These are phyloP conservation scores for Agrochola circellaris DNA, from an alignment of 2,888 invertebrate genomes.

Conservation along the genomic window DNA sequence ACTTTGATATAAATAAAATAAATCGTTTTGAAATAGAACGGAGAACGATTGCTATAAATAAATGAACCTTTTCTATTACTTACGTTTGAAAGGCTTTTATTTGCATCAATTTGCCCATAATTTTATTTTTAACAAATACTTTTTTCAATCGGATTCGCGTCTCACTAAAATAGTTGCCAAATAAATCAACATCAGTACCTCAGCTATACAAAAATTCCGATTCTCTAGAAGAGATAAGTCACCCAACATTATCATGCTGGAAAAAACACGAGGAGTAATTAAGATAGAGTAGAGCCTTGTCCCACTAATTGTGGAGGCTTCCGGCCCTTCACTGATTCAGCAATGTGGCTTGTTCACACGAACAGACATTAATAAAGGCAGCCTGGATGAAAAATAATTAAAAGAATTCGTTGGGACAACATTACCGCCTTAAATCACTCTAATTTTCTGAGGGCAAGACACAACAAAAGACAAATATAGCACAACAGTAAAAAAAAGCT, in stretches of 20 bases:
- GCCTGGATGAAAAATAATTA: conserved; percentile 34
- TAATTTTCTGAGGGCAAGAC: conserved; percentile 16
- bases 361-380: conserved; percentile 23
- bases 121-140: neutral
- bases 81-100: conserved; percentile 27
- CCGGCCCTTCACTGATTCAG: conserved; percentile 54
- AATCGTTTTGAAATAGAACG: neutral
- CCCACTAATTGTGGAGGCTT: conserved; percentile 51
- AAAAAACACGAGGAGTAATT: conserved; percentile 58
- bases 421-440: conserved; percentile 22
- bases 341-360: conserved; percentile 53
- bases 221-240: conserved; percentile 41
- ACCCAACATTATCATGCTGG: conserved; percentile 30
- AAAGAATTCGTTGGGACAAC: conserved; percentile 30
- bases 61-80: neutral
- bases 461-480: neutral
- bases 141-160: neutral
- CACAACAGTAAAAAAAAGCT: neutral
- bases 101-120: conserved; percentile 11
- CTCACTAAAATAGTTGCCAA: neutral
- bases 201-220: neutral
- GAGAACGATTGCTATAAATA: neutral
- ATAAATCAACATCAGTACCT: conserved; percentile 12
- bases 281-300: conserved; percentile 53
- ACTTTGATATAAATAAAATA: neutral